Evolutionary conservation across 2,888 invertebrate species (phyloP), one percentile per base, ranked within the genome.

Genomic region (Sesia apiformis): DNA sequence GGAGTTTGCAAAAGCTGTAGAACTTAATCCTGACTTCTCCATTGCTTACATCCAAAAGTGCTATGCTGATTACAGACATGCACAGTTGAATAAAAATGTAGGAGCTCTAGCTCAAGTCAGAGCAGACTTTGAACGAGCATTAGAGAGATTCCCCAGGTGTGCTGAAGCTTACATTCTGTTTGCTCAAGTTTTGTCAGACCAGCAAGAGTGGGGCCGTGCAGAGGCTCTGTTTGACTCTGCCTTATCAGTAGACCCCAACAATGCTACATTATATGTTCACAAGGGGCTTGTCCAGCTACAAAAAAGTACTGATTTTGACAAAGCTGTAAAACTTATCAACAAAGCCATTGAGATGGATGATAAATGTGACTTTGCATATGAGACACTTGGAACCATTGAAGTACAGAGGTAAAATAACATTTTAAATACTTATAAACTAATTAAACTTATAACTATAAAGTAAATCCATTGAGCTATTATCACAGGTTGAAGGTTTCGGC

Each of bases 281-380:
- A 93, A 94, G 81, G 98, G 95, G 23, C 84, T 95, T 56, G 91
- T 98, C 63, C 91, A 93, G 64, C 86, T 98, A 55, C 97, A 97
- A 72, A 96, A 96, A 93, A 94, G 93, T 63, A 95, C 94, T 56
- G 94, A 97, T 71, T 92, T 96, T 58, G 93, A 95, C 6, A 93
- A 93, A 70, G 95, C 97, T 38, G 91, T 96, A 0, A 90, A 92
- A 62, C 88, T 95, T 57, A 95, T 98, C 69, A 93, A 93, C 60
- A 92, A 94, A 78, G 97, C 97, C 1, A 93, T 98, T 62, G 92
- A 94, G 74, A 91, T 97, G 67, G 98, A 98, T 86, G 94, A 95
- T 53, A 96, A 95, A 79, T 98, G 97, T 90, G 96, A 97, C 84
- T 95, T 97, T 90, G 98, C 97, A 5, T 98, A 96, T 80, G 98